Base-by-base conservation (phyloP, 2,888 invertebrate species). In the Ypsolopha sequella region DNA sequence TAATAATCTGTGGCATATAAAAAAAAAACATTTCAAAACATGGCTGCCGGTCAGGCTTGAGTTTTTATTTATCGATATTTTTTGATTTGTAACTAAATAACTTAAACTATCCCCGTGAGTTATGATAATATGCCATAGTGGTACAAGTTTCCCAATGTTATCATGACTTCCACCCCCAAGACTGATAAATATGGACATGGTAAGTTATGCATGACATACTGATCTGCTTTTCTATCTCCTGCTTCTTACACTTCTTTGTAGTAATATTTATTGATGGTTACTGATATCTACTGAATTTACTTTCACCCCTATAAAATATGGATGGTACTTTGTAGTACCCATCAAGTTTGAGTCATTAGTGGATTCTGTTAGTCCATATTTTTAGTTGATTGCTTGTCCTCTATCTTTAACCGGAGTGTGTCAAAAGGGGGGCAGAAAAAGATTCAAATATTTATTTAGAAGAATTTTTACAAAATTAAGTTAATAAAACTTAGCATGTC, bases 101-200 rank as follows among this genome's bases (percentile, higher is more conserved):
- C 60, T 58, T 50, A 55, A 58, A 54, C 63, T 64, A 56, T 44
- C 56, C 60, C 55, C 58, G 58, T 58, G 63, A 53, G 63, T 63
- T 52, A 54, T 66, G 67, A 59, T 76, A 84, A 75, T 75, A 82
- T 85, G 86, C 62, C 72, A 70, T 71, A 79, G 73, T 72, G 69
- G 62, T 62, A 62, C 60, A 58, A 67, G 61, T 60, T 56, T 36
- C 13, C 9, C 51, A 62, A 56, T 60, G 60, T 58, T 70, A 76
- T 63, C 68, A 86, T 86, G 86, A 84, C 79, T 78, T 86, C 86
- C 59, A 86, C 85, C 68, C 85, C 85, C 61, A 85, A 85, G 78
- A 75, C 84, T 71, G 86, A 85, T 57, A 85, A 80, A 84, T 81
- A 74, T 62, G 80, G 78, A 64, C 82, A 78, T 71, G 85, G 85